phyloP scores from a whole-genome alignment of 2,113 vertebrate genomes.

The Chionomys nivalis region DNA sequence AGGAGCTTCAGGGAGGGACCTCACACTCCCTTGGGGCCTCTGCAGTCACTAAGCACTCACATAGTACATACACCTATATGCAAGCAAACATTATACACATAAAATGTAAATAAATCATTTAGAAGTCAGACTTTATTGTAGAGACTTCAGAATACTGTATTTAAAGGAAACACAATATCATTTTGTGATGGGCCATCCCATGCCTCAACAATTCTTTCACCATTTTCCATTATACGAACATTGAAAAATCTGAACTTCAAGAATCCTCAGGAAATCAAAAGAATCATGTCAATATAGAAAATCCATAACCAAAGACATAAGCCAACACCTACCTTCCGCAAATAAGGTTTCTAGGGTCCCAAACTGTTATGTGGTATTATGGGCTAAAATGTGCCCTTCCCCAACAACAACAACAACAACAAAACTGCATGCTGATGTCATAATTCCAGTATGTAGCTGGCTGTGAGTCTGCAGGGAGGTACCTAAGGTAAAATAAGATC shows the following conservation, averaged over 20 bases:
- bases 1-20: no score
- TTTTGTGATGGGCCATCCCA: neutral
- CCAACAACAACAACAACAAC: neutral
- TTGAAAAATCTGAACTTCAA: neutral
- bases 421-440: neutral
- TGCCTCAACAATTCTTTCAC: neutral
- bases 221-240: neutral
- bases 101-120: neutral
- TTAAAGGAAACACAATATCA: neutral
- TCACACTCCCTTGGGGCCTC: no score
- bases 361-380: neutral
- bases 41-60: neutral
- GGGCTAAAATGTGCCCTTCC: neutral
- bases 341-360: neutral
- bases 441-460: neutral
- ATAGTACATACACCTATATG: neutral
- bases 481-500: slow-evolving; percentile 17
- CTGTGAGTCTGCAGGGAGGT: neutral
- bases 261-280: slow-evolving; percentile 21
- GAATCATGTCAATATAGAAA: neutral
- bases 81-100: neutral
- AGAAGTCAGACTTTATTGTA: neutral
- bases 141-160: slow-evolving; percentile 13
- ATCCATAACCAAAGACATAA: neutral
- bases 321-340: neutral